Evolutionary conservation across 2,113 vertebrate species (phyloP).

Genomic region (Chloropsis cyanopogon): DNA sequence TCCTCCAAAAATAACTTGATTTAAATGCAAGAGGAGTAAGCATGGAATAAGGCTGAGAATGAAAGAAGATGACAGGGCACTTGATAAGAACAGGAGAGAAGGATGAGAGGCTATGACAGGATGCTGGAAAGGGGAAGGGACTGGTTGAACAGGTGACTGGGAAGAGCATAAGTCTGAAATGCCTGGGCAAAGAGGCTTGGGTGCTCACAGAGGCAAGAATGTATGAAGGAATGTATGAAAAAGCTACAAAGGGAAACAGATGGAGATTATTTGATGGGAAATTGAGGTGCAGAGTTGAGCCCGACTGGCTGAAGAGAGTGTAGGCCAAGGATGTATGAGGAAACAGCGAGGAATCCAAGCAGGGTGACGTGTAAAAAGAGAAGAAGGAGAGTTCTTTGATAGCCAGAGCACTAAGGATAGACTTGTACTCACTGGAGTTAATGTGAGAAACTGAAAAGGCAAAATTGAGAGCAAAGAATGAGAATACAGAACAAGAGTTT

Average conservation of each 20-base stretch:
- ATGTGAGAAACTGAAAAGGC: background rate
- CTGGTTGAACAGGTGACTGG: background rate
- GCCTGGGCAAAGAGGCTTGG: background rate
- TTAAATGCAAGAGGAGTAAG: background rate
- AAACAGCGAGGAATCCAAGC: background rate
- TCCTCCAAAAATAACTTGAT: background rate
- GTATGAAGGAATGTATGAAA: background rate
- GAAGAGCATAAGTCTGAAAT: background rate
- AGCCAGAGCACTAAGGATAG: background rate
- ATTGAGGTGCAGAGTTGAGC: background rate
- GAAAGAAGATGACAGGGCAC: background rate
- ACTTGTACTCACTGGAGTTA: background rate
- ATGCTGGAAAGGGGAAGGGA: background rate
- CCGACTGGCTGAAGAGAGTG: background rate
- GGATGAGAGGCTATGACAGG: background rate
- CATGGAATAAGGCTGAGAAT: background rate
- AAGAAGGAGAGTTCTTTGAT: background rate
- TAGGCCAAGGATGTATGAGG: background rate
- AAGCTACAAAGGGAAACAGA: background rate
- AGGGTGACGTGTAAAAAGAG: fast-evolving
- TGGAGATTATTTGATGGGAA: background rate
- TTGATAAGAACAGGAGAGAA: background rate
- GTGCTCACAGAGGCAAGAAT: background rate
- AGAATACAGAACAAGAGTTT: background rate
- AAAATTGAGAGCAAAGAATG: background rate